These are phyloP conservation scores for Drosophila gaucha DNA, from an alignment of 2,888 invertebrate species.

Conservation along the genomic window DNA sequence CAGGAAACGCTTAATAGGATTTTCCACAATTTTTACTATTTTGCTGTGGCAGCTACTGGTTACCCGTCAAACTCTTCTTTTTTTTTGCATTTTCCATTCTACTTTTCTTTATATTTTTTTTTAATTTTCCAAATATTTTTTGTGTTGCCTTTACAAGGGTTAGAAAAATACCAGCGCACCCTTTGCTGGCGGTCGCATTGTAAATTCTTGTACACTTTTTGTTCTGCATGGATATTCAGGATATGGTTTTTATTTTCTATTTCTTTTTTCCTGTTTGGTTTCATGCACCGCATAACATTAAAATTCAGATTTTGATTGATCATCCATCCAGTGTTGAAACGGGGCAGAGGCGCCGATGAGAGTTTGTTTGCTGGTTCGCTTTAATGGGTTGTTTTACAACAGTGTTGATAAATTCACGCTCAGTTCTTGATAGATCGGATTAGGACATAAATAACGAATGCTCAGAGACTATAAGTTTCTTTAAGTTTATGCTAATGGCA, in stretches of 20 bases:
- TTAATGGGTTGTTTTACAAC: constrained; percentile 36
- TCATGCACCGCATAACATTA: constrained; percentile 78
- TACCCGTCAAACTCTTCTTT: constrained; percentile 42
- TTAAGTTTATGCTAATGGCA: constrained; percentile 26
- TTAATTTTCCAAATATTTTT: constrained; percentile 68
- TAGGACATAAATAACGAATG: constrained; percentile 23
- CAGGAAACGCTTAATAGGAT: constrained; percentile 78
- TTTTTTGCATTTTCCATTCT: constrained; percentile 28
- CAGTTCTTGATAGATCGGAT: constrained; percentile 20
- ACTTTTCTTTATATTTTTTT: constrained; percentile 41
- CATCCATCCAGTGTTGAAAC: constrained; percentile 57
- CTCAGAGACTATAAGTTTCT: not conserved
- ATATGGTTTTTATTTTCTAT: constrained; percentile 56
- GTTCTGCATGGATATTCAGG: constrained; percentile 46
- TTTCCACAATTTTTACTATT: constrained; percentile 75
- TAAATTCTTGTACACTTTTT: constrained; percentile 69
- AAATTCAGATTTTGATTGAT: constrained; percentile 79
- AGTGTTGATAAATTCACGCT: constrained; percentile 32
- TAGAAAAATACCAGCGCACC: constrained; percentile 73
- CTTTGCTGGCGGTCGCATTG: constrained; percentile 46
- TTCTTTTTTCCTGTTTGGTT: constrained; percentile 57
- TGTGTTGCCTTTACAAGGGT: constrained; percentile 61
- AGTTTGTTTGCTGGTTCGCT: constrained; percentile 17
- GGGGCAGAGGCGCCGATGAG: constrained; percentile 10
- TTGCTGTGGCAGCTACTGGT: constrained; percentile 62